phyloP scores from a whole-genome alignment of 2,797 vertebrate genomes.

The Gymnocypris eckloni region DNA sequence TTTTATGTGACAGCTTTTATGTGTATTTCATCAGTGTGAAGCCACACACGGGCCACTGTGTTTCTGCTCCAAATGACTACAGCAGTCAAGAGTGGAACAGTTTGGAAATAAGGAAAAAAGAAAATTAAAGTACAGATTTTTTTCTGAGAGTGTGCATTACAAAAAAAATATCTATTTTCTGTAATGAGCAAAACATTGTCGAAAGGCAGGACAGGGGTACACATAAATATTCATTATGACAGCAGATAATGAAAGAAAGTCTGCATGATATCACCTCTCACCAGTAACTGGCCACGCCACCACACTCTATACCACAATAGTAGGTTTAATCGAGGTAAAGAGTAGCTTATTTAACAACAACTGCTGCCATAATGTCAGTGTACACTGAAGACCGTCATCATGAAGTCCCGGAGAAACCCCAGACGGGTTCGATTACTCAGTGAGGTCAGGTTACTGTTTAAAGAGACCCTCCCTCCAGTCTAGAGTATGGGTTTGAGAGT shows the following conservation, averaged over 20 bases:
- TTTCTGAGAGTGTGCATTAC: too few relatives aligned
- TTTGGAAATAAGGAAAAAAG: background rate
- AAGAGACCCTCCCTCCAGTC: background rate
- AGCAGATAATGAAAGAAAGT: background rate
- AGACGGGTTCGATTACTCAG: background rate
- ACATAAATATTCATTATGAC: background rate
- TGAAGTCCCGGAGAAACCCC: background rate
- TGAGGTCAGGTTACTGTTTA: constrained; percentile 21
- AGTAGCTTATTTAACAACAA: background rate
- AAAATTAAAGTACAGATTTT: background rate
- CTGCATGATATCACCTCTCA: background rate
- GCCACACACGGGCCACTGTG: too few relatives aligned
- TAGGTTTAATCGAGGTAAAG: background rate
- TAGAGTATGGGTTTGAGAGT: background rate
- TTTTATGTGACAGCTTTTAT: too few relatives aligned
- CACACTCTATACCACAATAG: background rate
- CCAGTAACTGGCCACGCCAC: background rate
- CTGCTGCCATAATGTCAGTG: background rate
- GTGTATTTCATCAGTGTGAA: too few relatives aligned
- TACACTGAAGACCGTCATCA: background rate
- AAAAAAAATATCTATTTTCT: too few relatives aligned
- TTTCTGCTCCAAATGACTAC: background rate
- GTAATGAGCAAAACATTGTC: background rate
- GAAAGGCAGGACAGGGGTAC: background rate
- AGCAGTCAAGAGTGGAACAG: too few relatives aligned